Percentiles rank a stretch among this genome's conserved stretches.
These are phyloP conservation scores for Eurystomus gularis DNA, from an alignment of 2,113 vertebrate genomes.

Conservation along the genomic window DNA sequence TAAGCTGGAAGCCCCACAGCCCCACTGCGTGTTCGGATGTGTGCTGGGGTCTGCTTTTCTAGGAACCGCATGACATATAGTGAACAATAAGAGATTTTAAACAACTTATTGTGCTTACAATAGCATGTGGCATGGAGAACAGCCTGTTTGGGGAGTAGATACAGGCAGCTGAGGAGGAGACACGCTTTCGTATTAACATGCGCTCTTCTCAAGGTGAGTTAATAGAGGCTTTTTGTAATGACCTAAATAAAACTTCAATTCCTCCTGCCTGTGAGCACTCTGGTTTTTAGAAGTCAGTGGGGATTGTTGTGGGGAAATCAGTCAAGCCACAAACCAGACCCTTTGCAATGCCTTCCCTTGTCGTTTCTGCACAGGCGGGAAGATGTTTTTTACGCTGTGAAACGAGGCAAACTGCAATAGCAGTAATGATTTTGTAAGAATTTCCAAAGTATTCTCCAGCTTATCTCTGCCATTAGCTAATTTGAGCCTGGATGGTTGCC, in stretches of 20 bases:
- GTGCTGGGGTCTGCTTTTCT: neutral
- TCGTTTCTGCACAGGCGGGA: neutral
- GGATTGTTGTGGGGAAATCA: neutral
- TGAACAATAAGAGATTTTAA: neutral
- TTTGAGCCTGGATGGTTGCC: neutral
- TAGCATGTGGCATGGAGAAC: neutral
- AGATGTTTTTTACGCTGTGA: neutral
- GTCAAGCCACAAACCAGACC: neutral
- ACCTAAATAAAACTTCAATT: neutral
- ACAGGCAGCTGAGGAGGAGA: neutral
- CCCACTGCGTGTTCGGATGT: rapidly evolving
- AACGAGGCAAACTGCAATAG: neutral
- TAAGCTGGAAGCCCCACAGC: neutral
- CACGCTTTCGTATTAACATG: neutral
- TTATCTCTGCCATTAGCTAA: neutral
- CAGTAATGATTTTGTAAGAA: neutral
- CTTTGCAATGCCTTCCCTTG: neutral
- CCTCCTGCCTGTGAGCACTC: neutral
- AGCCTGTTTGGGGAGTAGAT: neutral
- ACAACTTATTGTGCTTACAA: neutral
- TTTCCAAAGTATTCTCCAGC: neutral
- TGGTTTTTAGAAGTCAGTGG: neutral
- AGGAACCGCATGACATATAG: neutral
- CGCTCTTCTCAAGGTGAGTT: neutral
- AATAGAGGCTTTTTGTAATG: neutral